Evolutionary conservation across 2,888 invertebrate species (phyloP), one percentile per base, ranked within the genome.

Genomic region (Escarpia spicata): DNA sequence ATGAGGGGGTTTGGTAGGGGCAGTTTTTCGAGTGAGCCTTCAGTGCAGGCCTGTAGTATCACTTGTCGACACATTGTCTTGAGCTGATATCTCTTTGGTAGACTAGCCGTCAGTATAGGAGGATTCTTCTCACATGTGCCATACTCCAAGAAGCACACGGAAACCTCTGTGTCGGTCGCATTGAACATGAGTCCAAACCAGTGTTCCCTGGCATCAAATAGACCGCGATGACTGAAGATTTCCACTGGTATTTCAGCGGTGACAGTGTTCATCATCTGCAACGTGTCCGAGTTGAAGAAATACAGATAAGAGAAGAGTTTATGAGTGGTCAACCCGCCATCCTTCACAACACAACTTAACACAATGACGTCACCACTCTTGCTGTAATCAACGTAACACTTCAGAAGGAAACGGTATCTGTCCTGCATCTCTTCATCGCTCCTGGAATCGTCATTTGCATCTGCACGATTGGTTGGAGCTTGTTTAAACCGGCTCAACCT

Each of bases 281-380:
- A 75, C n/a, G 75, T 75, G 75, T 75, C 75, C n/a, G 75, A 75
- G 75, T 75, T 75, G 75, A 75, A 75, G 75, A 75, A 75, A 75
- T 75, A 75, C 75, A 75, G 75, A 75, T n/a, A 75, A 3, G 75
- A 75, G 75, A 26, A 75, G n/a, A 75, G 75, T 26, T 75, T 75
- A 26, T 26, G 75, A 26, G 4, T 75, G 75, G 75, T 75, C 75
- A 75, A 75, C 75, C 75, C 75, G 26, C 75, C 75, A 26, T 75
- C 75, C 75, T 75, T 75, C 26, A 75, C 75, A 3, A 75, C 75
- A 75, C 75, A 75, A 75, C 19, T 19, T 6, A 75, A 26, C 75
- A 75, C 75, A 26, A 75, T 75, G 4, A 75, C 75, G 26, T 75
- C 75, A 2, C 75, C 75, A n/a, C 75, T 75, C 26, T 75, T 75